Evolutionary conservation across 2,797 vertebrate genomes (phyloP), one percentile per base, ranked within the genome.

Genomic region (Gallirallus australis): DNA sequence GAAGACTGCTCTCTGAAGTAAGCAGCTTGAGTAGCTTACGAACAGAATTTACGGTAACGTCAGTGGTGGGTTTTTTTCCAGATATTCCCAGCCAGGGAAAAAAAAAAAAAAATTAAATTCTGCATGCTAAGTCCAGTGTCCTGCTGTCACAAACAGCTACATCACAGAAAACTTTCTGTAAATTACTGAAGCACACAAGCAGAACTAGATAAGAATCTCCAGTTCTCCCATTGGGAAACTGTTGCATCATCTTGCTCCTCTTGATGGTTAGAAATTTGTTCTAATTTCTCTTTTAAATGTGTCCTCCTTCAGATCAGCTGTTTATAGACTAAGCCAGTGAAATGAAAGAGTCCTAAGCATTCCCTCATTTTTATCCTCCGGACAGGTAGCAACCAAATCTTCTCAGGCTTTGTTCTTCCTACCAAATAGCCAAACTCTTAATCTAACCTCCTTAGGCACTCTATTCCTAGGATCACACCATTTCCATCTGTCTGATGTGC

Each of bases 21-120:
- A 93, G 86, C 33, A 89, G 48, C 39, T 79, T 40, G 18, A 90
- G 77, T 21, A 84, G 25, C 7, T 94, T 79, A 90, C 8, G 20
- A 85, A 56, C n/a, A 80, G 63, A 86, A 73, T 0, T 69, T 87
- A 73, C 0, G 0, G 27, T 66, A 89, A 77, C 0, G 0, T 64
- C 83, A 85, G 0, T 5, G 13, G 18, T 5, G 37, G 6, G 0
- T 1, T 2, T 93, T 89, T 87, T 82, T n/a, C 48, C 68, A 85
- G n/a, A 23, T 89, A 65, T 61, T 90, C 19, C 37, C 42, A 88
- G 61, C 27, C 77, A 94, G 80, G 59, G 94, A 95, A 93, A 83
- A 90, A 31, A 90, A 31, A 89, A 37, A 48, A 40, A 40, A 40
- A 8, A 35, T 1, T 82, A 39, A 86, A 56, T 77, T 87, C 56